Percentiles rank a stretch among this genome's conserved stretches.
Conservation (phyloP, 2,888 invertebrate genomes). For the Ferrisia virgata region DNA sequence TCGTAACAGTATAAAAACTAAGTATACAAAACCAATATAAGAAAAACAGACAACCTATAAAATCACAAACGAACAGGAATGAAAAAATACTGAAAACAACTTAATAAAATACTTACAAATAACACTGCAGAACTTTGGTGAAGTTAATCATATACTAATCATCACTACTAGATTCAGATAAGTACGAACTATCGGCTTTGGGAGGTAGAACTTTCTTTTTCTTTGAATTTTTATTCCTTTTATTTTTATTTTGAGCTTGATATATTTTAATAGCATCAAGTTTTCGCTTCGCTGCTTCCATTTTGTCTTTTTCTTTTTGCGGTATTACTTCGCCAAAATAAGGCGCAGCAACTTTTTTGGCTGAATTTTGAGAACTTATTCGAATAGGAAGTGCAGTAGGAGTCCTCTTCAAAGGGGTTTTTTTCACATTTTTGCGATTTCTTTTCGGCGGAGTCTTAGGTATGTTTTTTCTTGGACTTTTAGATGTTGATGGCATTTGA, state of each 20-base stretch:
- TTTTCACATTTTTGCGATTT: background rate
- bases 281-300: conserved; percentile 65
- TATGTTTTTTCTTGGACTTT: conserved; percentile 39
- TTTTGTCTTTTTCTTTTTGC: conserved; percentile 67
- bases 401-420: background rate
- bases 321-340: conserved; percentile 65
- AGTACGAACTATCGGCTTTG: conserved; percentile 21
- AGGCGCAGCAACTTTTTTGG: conserved; percentile 50
- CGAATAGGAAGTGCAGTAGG: conserved; percentile 34
- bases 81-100: background rate
- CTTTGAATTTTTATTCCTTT: background rate
- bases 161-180: conserved; percentile 41
- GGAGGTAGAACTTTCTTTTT: conserved; percentile 3
- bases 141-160: conserved; percentile 1
- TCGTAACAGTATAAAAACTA: no score
- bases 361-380: conserved; percentile 50
- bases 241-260: conserved; percentile 52
- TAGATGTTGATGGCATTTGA: conserved; percentile 49
- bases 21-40: no score
- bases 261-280: conserved; percentile 72
- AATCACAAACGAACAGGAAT: background rate
- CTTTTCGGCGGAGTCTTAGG: conserved; percentile 47
- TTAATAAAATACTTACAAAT: background rate
- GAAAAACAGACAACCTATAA: background rate
- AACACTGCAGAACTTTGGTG: background rate